Conservation (phyloP, 1,140 invertebrate species). For the Bombus terrestris region DNA sequence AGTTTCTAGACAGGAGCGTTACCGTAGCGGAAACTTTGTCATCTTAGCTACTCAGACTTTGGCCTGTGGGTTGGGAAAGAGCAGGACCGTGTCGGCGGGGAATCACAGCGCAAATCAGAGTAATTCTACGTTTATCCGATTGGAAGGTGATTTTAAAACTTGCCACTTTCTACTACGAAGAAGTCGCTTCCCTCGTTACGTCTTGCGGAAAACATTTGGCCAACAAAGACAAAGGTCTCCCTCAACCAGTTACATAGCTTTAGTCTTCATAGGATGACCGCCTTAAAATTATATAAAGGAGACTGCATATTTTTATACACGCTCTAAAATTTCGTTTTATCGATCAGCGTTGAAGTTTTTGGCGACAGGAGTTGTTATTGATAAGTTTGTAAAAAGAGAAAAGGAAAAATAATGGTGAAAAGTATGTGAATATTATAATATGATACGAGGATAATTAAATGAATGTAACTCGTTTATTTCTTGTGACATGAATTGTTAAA, state of each 20-base stretch:
- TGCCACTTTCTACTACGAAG: slow-evolving; percentile 56
- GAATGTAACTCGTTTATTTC: neutral
- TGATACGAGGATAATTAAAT: neutral
- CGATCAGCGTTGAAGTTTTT: neutral
- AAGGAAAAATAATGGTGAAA: too few species aligned
- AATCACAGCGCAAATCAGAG: slow-evolving; percentile 65
- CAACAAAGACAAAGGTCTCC: slow-evolving; percentile 30
- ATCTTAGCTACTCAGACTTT: slow-evolving; percentile 59
- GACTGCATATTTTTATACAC: neutral
- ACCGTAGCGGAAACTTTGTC: slow-evolving; percentile 61
- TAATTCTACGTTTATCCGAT: slow-evolving; percentile 68
- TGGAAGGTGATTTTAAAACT: slow-evolving; percentile 67
- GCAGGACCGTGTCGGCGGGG: slow-evolving; percentile 48
- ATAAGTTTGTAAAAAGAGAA: neutral
- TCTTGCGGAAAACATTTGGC: slow-evolving; percentile 21
- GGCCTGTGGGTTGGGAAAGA: slow-evolving; percentile 47
- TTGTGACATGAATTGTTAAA: neutral
- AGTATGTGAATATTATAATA: neutral
- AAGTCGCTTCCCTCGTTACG: slow-evolving; percentile 50
- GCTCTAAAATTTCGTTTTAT: neutral
- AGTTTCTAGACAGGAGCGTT: slow-evolving; percentile 46
- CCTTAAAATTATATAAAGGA: neutral
- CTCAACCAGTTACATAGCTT: slow-evolving; percentile 8
- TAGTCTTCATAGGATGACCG: neutral
- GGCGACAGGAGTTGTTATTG: neutral